Conservation (phyloP, 2,888 invertebrate genomes). For the Gandaritis pyraliata region DNA sequence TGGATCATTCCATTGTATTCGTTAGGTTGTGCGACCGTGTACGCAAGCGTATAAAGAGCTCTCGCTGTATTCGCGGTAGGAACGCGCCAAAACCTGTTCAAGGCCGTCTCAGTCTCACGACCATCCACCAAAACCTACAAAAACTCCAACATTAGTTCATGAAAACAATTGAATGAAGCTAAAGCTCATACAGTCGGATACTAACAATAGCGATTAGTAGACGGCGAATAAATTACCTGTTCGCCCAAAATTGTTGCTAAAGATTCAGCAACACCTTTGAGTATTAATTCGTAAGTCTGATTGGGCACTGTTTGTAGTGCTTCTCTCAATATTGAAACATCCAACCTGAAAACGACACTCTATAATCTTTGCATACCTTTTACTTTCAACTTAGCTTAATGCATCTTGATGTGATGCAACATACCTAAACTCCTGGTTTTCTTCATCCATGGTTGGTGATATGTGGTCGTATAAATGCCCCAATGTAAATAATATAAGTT, state of each 20-base stretch:
- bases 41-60: constrained; percentile 73
- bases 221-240: constrained; percentile 78
- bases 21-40: constrained; percentile 68
- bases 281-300: constrained; percentile 92
- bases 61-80: constrained; percentile 76
- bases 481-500: constrained; percentile 94
- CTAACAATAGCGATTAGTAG: constrained; percentile 20
- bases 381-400: not conserved
- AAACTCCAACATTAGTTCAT: not conserved
- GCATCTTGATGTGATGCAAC: constrained; percentile 4
- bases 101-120: constrained; percentile 67
- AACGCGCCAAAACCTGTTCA: constrained; percentile 76
- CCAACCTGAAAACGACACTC: constrained; percentile 63
- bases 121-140: constrained; percentile 68
- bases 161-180: constrained; percentile 6
- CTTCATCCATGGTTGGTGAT: constrained; percentile 80
- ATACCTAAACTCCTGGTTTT: constrained; percentile 72
- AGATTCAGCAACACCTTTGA: constrained; percentile 92
- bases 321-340: constrained; percentile 89
- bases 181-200: constrained; percentile 22
- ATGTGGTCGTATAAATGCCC: constrained; percentile 90
- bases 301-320: constrained; percentile 93
- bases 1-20: constrained; percentile 79
- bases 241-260: constrained; percentile 92
- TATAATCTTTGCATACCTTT: not conserved